Percentiles rank a stretch among this genome's conserved stretches.
Conservation (phyloP, 2,888 invertebrate species). For the Eupithecia subfuscata region DNA sequence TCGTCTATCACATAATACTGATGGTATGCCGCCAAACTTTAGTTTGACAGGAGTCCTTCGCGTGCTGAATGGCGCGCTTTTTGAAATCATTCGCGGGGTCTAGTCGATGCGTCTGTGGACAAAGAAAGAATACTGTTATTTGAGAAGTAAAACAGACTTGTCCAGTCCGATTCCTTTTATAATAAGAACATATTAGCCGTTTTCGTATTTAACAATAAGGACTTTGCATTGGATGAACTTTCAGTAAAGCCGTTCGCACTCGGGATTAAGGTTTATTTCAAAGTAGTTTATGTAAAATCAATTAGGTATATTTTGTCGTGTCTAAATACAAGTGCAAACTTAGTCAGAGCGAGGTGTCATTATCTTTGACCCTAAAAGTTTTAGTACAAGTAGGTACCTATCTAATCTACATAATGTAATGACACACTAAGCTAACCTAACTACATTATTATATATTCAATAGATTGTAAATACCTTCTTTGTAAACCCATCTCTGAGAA, state of each 20-base stretch:
- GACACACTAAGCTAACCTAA: too few relatives aligned
- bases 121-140: slow-evolving; percentile 34
- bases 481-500: too few relatives aligned
- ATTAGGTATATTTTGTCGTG: too few relatives aligned
- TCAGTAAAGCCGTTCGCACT: neutral
- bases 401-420: too few relatives aligned
- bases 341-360: too few relatives aligned
- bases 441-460: too few relatives aligned
- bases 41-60: slow-evolving; percentile 51
- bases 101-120: slow-evolving; percentile 56
- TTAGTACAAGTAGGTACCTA: too few relatives aligned
- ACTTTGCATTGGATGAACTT: neutral
- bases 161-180: neutral
- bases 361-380: too few relatives aligned
- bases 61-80: slow-evolving; percentile 49
- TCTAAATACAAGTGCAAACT: too few relatives aligned
- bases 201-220: neutral
- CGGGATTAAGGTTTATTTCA: too few relatives aligned
- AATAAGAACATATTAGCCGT: neutral
- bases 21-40: slow-evolving; percentile 51
- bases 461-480: too few relatives aligned
- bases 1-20: slow-evolving; percentile 75
- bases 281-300: too few relatives aligned
- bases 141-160: neutral
- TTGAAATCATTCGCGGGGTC: slow-evolving; percentile 69